These are phyloP conservation scores for Cephalopterus ornatus DNA, from an alignment of 2,113 vertebrate species.

Conservation along the genomic window DNA sequence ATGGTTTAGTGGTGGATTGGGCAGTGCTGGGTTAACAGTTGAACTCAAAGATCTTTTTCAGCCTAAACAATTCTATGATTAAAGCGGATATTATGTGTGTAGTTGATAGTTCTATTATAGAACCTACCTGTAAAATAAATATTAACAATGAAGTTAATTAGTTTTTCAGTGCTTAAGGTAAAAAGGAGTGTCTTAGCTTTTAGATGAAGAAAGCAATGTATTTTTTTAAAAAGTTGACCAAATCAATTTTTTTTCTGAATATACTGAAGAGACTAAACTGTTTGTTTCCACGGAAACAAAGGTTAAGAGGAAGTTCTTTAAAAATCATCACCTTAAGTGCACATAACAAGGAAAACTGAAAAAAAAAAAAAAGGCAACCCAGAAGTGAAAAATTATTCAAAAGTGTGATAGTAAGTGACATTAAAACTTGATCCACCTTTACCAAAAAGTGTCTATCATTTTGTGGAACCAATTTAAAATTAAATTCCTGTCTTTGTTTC, in stretches of 20 bases:
- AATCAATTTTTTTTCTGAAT: not conserved
- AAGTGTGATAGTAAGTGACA: not conserved
- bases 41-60: not conserved
- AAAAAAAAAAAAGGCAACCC: not conserved
- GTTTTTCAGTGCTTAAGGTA: not conserved
- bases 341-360: conserved; percentile 5
- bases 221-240: not conserved
- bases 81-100: not conserved
- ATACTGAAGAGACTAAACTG: not conserved
- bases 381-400: not conserved
- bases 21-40: not conserved
- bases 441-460: not conserved
- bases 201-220: not conserved
- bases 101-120: not conserved
- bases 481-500: not conserved
- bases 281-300: conserved; percentile 22
- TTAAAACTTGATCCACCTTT: not conserved
- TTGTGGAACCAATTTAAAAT: not conserved
- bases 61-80: not conserved
- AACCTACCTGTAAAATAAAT: not conserved
- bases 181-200: not conserved
- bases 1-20: not conserved
- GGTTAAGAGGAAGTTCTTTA: conserved; percentile 40
- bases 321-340: not conserved
- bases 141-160: not conserved